Base-by-base conservation (phyloP, 2,888 invertebrate genomes). In the Acholoe squamosa region DNA sequence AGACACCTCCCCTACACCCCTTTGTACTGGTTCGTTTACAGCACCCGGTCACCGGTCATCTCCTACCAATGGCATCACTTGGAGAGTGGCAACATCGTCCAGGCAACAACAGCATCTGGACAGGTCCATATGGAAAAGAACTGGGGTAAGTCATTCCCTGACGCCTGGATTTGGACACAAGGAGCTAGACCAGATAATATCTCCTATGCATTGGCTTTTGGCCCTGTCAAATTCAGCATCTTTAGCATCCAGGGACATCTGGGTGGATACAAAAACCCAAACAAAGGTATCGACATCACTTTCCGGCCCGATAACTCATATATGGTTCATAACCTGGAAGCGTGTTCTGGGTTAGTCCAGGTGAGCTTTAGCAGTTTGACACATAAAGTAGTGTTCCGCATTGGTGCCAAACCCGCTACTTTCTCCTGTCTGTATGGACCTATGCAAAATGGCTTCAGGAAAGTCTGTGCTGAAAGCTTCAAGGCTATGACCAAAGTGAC, bases 1-100 rank as follows among this genome's bases (percentile, higher is more conserved):
- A 89, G 92, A 31, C 34, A 93, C 33, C 90, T 94, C 0, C 94
- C 94, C 0, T 77, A 94, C 16, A 54, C 52, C n/a, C 94, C 94
- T 19, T 89, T 94, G 0, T 93, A 93, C 89, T 94, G 94, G 94
- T 94, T 94, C 91, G 94, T 94, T 14, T 94, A 93, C 89, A 94
- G 94, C 90, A 89, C 93, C 10, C 89, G 93, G 51, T 94, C 94
- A 0, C 91, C 91, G 0, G 91, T 94, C 0, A 89, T 56, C 0
- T 90, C 86, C 0, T 94, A 93, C 90, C 90, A 91, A n/a, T 90
- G 93, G 33, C 90, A 54, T 22, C 92, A 93, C 88, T 51, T 56
- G 56, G 43, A 61, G 34, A 67, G 61, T 61, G 33, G 34, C 0
- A 34, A 67, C 19, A 31, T 14, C 0, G 52, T 86, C 0, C 25